These are phyloP conservation scores for Polyodon spathula DNA, from an alignment of 2,113 vertebrate genomes.

Conservation along the genomic window DNA sequence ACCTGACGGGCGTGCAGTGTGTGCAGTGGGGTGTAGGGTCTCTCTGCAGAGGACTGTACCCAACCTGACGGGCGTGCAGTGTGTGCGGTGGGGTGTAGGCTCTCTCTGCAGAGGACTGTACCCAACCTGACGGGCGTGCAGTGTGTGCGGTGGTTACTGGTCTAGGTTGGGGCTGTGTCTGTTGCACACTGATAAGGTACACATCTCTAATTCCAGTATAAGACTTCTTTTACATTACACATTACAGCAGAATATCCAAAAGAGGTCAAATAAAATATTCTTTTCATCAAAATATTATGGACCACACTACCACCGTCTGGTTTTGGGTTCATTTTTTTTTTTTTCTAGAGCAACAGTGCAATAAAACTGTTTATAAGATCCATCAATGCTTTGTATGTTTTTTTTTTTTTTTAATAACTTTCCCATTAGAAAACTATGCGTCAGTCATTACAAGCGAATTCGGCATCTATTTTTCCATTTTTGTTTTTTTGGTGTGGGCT, in stretches of 20 bases:
- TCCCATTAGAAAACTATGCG: slow-evolving; percentile 39
- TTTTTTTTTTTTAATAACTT: slow-evolving; percentile 28
- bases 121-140: too few relatives aligned
- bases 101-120: too few relatives aligned
- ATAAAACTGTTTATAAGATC: slow-evolving; percentile 40
- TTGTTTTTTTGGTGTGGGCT: slow-evolving; percentile 45
- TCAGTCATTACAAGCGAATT: slow-evolving; percentile 66
- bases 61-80: too few relatives aligned
- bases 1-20: too few relatives aligned
- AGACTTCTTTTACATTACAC: slow-evolving; percentile 34
- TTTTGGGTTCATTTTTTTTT: slow-evolving; percentile 8
- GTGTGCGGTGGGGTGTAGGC: too few relatives aligned
- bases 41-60: too few relatives aligned
- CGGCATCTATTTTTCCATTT: slow-evolving; percentile 22
- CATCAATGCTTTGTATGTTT: slow-evolving; percentile 53
- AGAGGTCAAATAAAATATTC: slow-evolving; percentile 24
- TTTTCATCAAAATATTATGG: slow-evolving; percentile 4
- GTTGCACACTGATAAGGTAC: slow-evolving; percentile 31
- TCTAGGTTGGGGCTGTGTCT: slow-evolving; percentile 32
- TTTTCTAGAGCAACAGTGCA: slow-evolving; percentile 40
- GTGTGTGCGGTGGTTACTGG: too few relatives aligned
- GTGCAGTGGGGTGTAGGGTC: too few relatives aligned
- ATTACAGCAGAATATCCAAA: neutral
- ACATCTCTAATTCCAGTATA: slow-evolving; percentile 24
- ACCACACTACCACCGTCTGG: neutral